A percentile compares a stretch with the other conserved stretches of the same genome.
Conservation (phyloP, 2,113 vertebrate species). For the Anarhynchus alexandrinus region DNA sequence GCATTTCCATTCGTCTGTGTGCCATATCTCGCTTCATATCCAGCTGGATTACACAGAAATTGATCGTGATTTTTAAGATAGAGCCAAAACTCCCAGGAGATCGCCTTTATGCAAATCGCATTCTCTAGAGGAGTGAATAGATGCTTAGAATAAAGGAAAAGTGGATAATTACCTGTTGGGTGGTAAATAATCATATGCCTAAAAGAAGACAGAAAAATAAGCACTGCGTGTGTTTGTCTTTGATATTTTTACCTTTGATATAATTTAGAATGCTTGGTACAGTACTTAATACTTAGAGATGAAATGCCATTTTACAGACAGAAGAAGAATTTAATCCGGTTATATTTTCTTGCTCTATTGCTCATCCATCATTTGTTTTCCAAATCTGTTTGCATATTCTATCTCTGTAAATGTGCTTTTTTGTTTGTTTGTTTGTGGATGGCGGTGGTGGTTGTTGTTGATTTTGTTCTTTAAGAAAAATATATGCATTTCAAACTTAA, state of each 20-base stretch:
- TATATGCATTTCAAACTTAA: neutral
- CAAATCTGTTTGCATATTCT: neutral
- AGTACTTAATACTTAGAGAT: slow-evolving; percentile 10
- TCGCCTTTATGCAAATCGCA: slow-evolving; percentile 56
- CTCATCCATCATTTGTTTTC: slow-evolving; percentile 1
- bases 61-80: slow-evolving; percentile 55
- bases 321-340: neutral
- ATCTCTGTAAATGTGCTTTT: neutral
- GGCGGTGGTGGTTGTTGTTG: neutral
- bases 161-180: slow-evolving; percentile 68
- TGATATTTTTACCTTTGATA: slow-evolving; percentile 22
- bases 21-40: slow-evolving; percentile 30
- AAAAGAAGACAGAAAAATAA: slow-evolving; percentile 53
- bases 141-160: slow-evolving; percentile 59
- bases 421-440: neutral
- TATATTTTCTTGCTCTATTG: neutral
- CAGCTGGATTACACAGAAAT: slow-evolving; percentile 67
- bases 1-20: slow-evolving; percentile 36
- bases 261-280: slow-evolving; percentile 30
- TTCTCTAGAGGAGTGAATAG: slow-evolving; percentile 25
- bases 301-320: slow-evolving; percentile 6
- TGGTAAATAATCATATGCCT: slow-evolving; percentile 61
- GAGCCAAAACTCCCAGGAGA: slow-evolving; percentile 49
- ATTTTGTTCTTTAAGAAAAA: neutral
- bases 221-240: slow-evolving; percentile 21